Conservation (phyloP, 2,888 invertebrate species). For the Cataglyphis cursor region DNA sequence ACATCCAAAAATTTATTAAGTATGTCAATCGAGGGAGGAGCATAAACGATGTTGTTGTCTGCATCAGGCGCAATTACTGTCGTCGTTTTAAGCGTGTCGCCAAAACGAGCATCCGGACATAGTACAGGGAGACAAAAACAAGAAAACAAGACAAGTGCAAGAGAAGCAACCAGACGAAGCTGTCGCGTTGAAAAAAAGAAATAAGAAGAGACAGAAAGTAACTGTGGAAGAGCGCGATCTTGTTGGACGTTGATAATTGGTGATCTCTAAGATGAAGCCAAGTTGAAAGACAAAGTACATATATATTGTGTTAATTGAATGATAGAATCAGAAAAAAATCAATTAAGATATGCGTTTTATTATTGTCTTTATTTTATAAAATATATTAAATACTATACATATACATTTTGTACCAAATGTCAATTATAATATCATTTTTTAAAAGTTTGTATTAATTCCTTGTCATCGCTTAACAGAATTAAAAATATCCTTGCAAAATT, state of each 20-base stretch:
- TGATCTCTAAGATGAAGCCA: not conserved
- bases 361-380: not conserved
- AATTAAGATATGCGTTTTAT: not conserved
- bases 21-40: not conserved
- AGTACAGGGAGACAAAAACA: not conserved
- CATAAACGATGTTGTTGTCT: constrained; percentile 24
- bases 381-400: not conserved
- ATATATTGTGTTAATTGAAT: not conserved
- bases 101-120: constrained; percentile 34
- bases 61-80: constrained; percentile 15
- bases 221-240: constrained; percentile 18
- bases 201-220: not conserved
- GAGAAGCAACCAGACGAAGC: constrained; percentile 22
- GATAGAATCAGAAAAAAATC: not conserved
- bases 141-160: constrained; percentile 29
- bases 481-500: not conserved
- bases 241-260: constrained; percentile 29
- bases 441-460: not conserved
- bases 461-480: not conserved
- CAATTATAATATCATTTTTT: not conserved
- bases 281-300: not conserved
- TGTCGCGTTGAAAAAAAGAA: not conserved
- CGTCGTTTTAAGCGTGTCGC: constrained; percentile 21
- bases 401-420: not conserved
- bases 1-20: constrained; percentile 11